phyloP scores from a whole-genome alignment of 2,888 invertebrate species.

The Meloe dianella region DNA sequence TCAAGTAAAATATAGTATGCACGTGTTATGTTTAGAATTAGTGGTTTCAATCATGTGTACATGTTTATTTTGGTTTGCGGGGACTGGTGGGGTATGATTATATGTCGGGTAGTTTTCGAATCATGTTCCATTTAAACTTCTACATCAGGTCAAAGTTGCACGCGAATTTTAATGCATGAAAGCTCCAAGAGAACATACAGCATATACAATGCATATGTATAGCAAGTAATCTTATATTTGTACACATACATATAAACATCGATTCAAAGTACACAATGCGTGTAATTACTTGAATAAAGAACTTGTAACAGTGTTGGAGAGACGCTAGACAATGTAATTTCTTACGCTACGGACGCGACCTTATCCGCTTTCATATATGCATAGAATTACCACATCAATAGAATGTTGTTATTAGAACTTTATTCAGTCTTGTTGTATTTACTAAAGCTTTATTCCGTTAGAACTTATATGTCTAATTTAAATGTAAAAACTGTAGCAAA shows the following conservation, averaged over 20 bases:
- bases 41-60: background rate
- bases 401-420: background rate
- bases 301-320: constrained; percentile 19
- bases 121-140: constrained; percentile 1
- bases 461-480: too few species aligned
- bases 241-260: constrained; percentile 14
- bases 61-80: background rate
- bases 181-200: background rate
- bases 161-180: constrained; percentile 14
- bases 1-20: background rate
- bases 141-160: constrained; percentile 4
- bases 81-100: background rate
- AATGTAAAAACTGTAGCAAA: background rate
- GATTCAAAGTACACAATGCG: constrained; percentile 29
- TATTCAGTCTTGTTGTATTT: background rate
- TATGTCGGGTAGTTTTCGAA: background rate
- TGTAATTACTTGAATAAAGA: constrained; percentile 27
- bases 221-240: constrained; percentile 17
- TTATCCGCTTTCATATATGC: constrained; percentile 33
- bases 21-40: background rate
- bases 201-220: constrained; percentile 26
- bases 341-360: constrained; percentile 21
- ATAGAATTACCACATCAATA: constrained; percentile 30
- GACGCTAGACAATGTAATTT: constrained; percentile 28
- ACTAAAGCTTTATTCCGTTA: background rate